These are phyloP conservation scores for Pseudopipra pipra DNA, from an alignment of 2,113 vertebrate genomes.

Conservation along the genomic window DNA sequence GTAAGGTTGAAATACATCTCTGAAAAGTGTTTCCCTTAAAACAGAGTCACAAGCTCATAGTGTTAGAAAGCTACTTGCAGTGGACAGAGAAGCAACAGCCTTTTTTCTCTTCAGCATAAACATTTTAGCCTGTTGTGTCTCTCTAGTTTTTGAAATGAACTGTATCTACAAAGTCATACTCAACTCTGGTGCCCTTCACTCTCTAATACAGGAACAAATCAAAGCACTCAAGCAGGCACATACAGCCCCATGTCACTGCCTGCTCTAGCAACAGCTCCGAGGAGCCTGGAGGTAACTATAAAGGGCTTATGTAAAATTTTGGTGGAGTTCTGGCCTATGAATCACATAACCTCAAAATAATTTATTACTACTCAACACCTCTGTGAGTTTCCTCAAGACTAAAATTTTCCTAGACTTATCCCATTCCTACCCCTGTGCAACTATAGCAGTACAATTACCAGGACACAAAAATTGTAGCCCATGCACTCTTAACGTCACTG, in stretches of 20 bases:
- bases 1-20: background rate
- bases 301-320: background rate
- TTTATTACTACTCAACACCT: background rate
- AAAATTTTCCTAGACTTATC: background rate
- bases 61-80: background rate
- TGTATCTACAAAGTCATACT: background rate
- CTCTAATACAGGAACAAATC: background rate
- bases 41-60: background rate
- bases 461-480: background rate
- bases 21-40: background rate
- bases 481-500: background rate
- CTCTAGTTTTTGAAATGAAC: background rate
- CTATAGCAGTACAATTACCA: background rate
- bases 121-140: background rate
- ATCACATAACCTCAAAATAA: background rate
- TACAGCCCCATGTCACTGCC: background rate
- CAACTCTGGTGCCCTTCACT: background rate
- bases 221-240: background rate
- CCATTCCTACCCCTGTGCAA: background rate
- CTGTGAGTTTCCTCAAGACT: background rate
- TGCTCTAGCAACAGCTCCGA: background rate
- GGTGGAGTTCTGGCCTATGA: background rate
- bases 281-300: background rate
- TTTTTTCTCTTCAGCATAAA: background rate
- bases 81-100: background rate